These are phyloP conservation scores for Saccostrea echinata DNA, from an alignment of 1,140 invertebrate genomes.

Conservation along the genomic window DNA sequence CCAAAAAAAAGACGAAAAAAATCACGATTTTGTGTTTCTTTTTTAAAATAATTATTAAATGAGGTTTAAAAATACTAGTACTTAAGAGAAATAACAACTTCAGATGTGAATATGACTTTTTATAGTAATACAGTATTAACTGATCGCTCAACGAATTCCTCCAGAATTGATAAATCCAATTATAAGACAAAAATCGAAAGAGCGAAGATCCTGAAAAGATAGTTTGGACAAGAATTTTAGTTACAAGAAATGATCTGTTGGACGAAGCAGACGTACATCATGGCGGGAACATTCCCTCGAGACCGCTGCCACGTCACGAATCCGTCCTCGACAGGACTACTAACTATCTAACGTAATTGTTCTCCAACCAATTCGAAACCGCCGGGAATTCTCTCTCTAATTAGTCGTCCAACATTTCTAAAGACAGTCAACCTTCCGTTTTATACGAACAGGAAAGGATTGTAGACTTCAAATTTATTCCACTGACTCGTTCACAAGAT, in stretches of 20 bases:
- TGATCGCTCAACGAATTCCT: neutral
- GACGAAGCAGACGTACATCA: conserved; percentile 36
- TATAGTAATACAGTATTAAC: neutral
- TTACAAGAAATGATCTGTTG: conserved; percentile 37
- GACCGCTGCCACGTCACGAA: conserved; percentile 50
- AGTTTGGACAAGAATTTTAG: conserved; percentile 2
- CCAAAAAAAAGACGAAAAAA: too few relatives aligned
- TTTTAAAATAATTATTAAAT: too few relatives aligned
- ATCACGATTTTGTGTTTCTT: too few relatives aligned
- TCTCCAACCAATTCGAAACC: conserved; percentile 48
- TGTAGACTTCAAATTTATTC: neutral
- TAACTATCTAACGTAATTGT: conserved; percentile 56
- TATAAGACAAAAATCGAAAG: neutral
- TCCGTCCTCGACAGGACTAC: conserved; percentile 48
- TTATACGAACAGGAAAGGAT: neutral
- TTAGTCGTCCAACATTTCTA: conserved; percentile 55
- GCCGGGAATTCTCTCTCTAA: conserved; percentile 55
- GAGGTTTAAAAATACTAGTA: too few relatives aligned
- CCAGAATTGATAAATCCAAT: conserved; percentile 19
- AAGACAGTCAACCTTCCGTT: conserved; percentile 24
- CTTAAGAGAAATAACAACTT: neutral
- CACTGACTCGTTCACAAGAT: neutral
- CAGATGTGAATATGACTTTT: neutral
- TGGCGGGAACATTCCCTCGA: conserved; percentile 37
- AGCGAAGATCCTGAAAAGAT: neutral